These are phyloP conservation scores for Virgularia gustaviana DNA, from an alignment of 92 coral and sea anemone species.

Conservation along the genomic window DNA sequence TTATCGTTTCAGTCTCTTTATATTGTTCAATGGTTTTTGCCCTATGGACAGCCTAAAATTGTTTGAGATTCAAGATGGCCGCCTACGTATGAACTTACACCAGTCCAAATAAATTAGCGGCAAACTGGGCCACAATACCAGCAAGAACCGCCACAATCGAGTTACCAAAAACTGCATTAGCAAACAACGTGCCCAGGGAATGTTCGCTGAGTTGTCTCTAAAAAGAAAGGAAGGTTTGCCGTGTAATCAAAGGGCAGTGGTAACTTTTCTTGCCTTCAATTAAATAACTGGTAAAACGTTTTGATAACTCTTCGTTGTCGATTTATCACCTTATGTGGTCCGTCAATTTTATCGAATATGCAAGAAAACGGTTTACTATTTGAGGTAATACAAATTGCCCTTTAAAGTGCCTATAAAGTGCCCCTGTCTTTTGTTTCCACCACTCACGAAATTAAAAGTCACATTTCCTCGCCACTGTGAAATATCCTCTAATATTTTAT, in stretches of 20 bases:
- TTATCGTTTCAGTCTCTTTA: too few relatives aligned
- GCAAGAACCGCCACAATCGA: constrained; percentile 79
- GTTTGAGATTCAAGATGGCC: too few relatives aligned
- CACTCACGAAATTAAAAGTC: too few relatives aligned
- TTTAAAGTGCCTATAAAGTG: too few relatives aligned
- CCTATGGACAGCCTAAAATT: too few relatives aligned
- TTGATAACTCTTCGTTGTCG: too few relatives aligned
- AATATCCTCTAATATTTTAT: too few relatives aligned
- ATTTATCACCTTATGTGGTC: too few relatives aligned
- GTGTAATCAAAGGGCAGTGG: background rate
- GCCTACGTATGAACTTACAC: constrained; percentile 58
- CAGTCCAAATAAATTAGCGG: constrained; percentile 73
- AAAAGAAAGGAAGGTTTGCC: background rate
- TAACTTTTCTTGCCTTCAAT: background rate
- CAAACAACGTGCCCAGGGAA: constrained; percentile 66
- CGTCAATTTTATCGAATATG: background rate
- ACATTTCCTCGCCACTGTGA: too few relatives aligned
- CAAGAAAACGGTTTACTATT: background rate
- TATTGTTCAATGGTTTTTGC: background rate
- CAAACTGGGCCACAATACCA: constrained; percentile 76
- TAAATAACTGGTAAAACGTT: background rate
- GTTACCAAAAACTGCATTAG: constrained; percentile 80
- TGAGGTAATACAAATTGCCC: too few relatives aligned
- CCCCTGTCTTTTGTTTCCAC: too few relatives aligned
- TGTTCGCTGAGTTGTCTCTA: constrained; percentile 74